Evolutionary conservation across 2,113 vertebrate species (phyloP).

Genomic region (Urocolius indicus): DNA sequence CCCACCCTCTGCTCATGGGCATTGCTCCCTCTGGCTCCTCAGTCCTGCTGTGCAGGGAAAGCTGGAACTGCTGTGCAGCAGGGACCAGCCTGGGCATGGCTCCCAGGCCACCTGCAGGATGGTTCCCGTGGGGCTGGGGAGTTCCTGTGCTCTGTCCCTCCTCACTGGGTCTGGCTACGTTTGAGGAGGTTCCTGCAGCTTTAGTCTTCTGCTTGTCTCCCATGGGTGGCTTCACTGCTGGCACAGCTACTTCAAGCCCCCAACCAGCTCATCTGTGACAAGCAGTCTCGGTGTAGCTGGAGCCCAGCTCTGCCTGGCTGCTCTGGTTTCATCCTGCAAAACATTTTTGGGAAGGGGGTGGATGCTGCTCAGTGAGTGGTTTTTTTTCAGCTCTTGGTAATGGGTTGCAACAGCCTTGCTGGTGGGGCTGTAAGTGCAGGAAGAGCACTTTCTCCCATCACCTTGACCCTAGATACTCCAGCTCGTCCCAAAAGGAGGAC

Average conservation of each 20-base stretch:
- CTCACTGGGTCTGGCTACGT: background rate
- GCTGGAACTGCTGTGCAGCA: background rate
- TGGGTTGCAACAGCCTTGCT: background rate
- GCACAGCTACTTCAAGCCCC: background rate
- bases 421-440: background rate
- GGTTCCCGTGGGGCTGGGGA: no score
- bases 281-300: fast-evolving
- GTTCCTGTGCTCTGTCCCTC: background rate
- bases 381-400: background rate
- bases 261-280: background rate
- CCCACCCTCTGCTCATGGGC: background rate
- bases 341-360: background rate
- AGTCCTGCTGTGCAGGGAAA: background rate
- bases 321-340: background rate
- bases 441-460: background rate
- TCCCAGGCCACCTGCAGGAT: no score
- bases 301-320: background rate
- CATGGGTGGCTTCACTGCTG: background rate
- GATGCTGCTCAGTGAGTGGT: background rate
- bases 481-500: background rate
- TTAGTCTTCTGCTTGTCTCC: background rate
- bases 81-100: no score
- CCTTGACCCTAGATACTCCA: background rate
- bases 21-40: background rate
- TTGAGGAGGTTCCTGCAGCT: background rate